Evolutionary conservation across 2,888 invertebrate species (phyloP).

Genomic region (Amphiduros pacificus): DNA sequence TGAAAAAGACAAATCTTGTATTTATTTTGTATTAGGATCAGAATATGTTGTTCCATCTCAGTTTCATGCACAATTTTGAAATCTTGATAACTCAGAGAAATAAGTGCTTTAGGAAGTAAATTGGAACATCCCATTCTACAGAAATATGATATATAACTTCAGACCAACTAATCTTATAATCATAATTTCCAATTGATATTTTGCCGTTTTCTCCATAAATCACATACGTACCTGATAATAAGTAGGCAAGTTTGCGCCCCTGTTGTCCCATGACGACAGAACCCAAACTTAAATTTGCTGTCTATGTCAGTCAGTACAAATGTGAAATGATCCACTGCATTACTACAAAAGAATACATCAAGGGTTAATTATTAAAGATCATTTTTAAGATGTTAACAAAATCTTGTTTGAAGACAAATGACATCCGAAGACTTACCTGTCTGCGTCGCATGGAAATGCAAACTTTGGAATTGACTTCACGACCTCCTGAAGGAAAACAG

Average conservation of each 20-base stretch:
- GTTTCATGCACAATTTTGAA: no score
- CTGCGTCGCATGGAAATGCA: constrained; percentile 16
- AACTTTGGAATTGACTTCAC: constrained; percentile 14
- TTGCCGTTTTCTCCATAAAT: no score
- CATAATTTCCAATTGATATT: no score
- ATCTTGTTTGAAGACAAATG: not conserved
- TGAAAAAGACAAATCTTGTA: no score
- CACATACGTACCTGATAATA: constrained; percentile 61
- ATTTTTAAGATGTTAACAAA: not conserved
- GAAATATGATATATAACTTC: no score
- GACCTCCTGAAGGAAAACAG: constrained; percentile 11
- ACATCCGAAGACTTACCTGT: constrained; percentile 1
- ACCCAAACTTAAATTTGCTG: constrained; percentile 96
- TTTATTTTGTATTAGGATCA: no score
- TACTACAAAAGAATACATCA: constrained; percentile 35
- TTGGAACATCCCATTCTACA: no score
- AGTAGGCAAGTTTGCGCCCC: constrained; percentile 77
- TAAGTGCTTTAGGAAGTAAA: no score
- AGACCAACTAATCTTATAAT: no score
- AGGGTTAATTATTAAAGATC: not conserved
- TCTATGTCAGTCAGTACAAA: constrained; percentile 94
- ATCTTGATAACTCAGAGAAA: no score
- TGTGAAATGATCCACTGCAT: constrained; percentile 88
- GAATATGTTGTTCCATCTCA: no score
- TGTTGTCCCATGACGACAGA: constrained; percentile 89